Base-by-base conservation (phyloP, 2,888 invertebrate genomes). In the Pocota personata region DNA sequence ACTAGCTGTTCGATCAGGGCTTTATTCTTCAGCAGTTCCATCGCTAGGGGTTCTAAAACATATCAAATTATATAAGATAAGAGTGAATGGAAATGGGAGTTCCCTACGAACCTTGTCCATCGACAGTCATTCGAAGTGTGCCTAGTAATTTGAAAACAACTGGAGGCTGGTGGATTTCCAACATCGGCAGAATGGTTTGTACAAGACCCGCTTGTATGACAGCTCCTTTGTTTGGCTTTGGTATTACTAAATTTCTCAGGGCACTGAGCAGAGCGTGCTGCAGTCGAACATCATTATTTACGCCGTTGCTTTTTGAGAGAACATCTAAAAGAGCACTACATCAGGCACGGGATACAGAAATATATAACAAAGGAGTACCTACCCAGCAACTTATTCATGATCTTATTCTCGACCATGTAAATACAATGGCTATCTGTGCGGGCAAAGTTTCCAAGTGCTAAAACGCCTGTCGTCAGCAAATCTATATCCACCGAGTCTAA, bases 361-460 rank as follows among this genome's bases (percentile, higher is more conserved):
- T 7, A 0, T 24, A 5, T 35, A 6, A 30, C 14, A 30, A 6
- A 21, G 2, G 8, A n/a, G 6, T 32, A 90, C 92, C 91, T 89
- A 95, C 95, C 93, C 52, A 96, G 93, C 78, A 96, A 91, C 89
- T 95, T 96, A 89, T 95, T 95, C 90, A 96, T 96, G 58, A 97
- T 95, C 32, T 96, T 95, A 88, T 95, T 94, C 69, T 95, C 94
- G 89, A 97, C 97, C 95, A 98, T 96, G 84, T 95, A 94, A 60
- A 95, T 94, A 91, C 98, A 98, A 91, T 97, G 96, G 46, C 94
- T 94, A 90, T 98, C 98, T 88, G 96, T 96, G 50, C 98, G 93
- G 0, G 98, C 98, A 92, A 98, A 98, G 93, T 98, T 98, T 1
- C 97, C 98, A 88, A 98, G 94, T 0, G 97, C 97, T 87, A 98